phyloP scores from a whole-genome alignment of 2,113 vertebrate species.

The Percopsis transmontana region DNA sequence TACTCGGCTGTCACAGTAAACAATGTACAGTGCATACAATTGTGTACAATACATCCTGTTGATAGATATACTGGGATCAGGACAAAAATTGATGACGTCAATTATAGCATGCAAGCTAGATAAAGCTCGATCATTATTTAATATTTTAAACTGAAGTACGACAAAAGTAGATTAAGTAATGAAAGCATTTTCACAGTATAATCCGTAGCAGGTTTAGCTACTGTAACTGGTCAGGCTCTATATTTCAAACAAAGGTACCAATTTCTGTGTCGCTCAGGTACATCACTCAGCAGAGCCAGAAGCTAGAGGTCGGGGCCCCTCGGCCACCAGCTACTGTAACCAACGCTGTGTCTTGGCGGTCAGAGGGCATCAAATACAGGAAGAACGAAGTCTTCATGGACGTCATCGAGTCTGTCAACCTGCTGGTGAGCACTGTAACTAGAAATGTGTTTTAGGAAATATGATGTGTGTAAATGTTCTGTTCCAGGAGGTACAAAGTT shows the following conservation, averaged over 20 bases:
- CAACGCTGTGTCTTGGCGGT: conserved; percentile 84
- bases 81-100: too few species aligned
- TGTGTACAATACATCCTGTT: neutral
- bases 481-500: neutral
- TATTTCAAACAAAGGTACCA: too few species aligned
- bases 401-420: conserved; percentile 83
- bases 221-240: too few species aligned
- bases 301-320: conserved; percentile 79
- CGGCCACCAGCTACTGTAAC: conserved; percentile 83
- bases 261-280: conserved; percentile 62
- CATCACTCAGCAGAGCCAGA: conserved; percentile 83
- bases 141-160: too few species aligned
- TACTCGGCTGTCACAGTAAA: conserved; percentile 13
- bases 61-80: neutral
- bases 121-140: too few species aligned
- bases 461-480: neutral
- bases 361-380: conserved; percentile 84
- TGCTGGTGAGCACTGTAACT: conserved; percentile 73
- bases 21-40: neutral
- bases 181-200: too few species aligned
- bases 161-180: too few species aligned
- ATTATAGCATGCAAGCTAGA: too few species aligned
- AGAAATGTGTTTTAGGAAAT: neutral
- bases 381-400: conserved; percentile 87
- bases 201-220: too few species aligned